phyloP scores from a whole-genome alignment of 2,113 vertebrate species.

The Mola mola region DNA sequence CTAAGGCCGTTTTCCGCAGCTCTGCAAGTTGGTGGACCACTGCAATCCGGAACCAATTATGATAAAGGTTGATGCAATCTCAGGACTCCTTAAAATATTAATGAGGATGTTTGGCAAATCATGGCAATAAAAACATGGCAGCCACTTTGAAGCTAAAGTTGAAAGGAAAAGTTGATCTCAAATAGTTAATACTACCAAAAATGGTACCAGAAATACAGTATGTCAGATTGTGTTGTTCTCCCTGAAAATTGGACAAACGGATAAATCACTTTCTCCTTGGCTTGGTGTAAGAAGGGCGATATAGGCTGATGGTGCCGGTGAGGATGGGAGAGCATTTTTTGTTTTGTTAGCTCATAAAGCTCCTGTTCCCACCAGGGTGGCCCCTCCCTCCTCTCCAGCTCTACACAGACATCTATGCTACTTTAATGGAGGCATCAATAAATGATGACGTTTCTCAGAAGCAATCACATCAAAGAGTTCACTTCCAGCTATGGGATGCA shows the following conservation, averaged over 20 bases:
- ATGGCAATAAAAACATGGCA: slow-evolving; percentile 1
- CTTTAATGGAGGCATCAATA: slow-evolving; percentile 89
- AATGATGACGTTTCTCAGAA: slow-evolving; percentile 86
- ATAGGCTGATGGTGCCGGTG: slow-evolving; percentile 3
- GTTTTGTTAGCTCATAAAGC: slow-evolving; percentile 27
- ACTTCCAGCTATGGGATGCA: slow-evolving; percentile 76
- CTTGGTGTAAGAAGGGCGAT: neutral
- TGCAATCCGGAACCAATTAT: no score
- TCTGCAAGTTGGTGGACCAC: no score
- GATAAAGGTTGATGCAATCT: slow-evolving; percentile 4
- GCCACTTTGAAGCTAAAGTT: no score
- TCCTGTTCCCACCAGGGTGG: slow-evolving; percentile 46
- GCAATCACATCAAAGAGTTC: slow-evolving; percentile 84
- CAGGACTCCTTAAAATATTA: slow-evolving; percentile 1
- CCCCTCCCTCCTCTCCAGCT: slow-evolving; percentile 45
- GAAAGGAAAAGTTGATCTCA: no score
- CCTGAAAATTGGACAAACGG: slow-evolving; percentile 4
- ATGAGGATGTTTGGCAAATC: neutral
- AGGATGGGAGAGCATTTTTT: slow-evolving; percentile 41
- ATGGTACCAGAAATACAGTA: no score
- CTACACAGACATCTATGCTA: slow-evolving; percentile 65
- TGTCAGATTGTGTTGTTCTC: no score
- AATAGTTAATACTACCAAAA: neutral
- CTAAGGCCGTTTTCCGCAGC: neutral
- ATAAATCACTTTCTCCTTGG: slow-evolving; percentile 6